A percentile compares a stretch with the other conserved stretches of the same genome.
phyloP scores from a whole-genome alignment of 2,113 vertebrate species.

The Mobula birostris region DNA sequence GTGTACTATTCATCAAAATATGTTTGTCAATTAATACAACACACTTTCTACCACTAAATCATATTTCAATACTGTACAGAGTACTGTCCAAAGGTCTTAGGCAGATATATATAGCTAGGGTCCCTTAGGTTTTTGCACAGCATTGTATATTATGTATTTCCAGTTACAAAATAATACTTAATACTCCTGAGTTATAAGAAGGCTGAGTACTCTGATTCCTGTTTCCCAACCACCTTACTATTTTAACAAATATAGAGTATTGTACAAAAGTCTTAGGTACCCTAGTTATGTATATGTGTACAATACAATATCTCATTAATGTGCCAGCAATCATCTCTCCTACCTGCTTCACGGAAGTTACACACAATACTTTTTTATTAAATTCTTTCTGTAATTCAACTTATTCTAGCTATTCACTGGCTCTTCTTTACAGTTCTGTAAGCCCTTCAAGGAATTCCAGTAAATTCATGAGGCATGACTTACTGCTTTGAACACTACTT shows the following conservation, averaged over 20 bases:
- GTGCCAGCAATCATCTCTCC: neutral
- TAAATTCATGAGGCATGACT: constrained; percentile 27
- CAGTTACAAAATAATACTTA: too few relatives aligned
- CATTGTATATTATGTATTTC: too few relatives aligned
- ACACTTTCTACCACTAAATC: too few relatives aligned
- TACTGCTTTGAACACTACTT: constrained; percentile 10
- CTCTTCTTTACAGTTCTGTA: neutral
- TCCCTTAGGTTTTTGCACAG: too few relatives aligned
- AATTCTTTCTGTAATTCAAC: constrained; percentile 15
- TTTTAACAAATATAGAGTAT: too few relatives aligned
- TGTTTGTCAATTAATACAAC: neutral
- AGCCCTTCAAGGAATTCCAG: constrained; percentile 14
- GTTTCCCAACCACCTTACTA: too few relatives aligned
- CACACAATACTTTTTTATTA: neutral
- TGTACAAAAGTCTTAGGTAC: too few relatives aligned
- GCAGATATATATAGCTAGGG: too few relatives aligned
- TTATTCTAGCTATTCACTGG: neutral
- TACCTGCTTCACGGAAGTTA: neutral
- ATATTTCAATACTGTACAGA: neutral
- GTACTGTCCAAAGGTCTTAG: too few relatives aligned
- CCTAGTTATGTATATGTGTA: too few relatives aligned
- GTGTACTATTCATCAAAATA: neutral
- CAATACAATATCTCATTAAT: neutral
- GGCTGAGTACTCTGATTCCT: too few relatives aligned
- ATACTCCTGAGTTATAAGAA: too few relatives aligned